phyloP scores from a whole-genome alignment of 2,113 vertebrate species.

The Mohoua ochrocephala region DNA sequence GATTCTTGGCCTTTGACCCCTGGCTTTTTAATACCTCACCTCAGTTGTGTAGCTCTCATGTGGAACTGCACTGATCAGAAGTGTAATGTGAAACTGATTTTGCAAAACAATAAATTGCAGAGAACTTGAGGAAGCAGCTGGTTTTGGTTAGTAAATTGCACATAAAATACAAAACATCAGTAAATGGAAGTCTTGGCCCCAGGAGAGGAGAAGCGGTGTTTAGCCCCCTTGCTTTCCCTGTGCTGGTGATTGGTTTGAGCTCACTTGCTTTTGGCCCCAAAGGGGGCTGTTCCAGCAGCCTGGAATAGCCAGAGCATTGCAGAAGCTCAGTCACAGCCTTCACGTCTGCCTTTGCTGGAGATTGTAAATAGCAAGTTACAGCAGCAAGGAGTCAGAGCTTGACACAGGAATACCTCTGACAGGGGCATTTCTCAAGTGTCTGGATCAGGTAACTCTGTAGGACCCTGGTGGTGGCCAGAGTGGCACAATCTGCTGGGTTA shows the following conservation, averaged over 20 bases:
- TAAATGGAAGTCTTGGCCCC: constrained; percentile 48
- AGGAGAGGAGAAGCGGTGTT: not conserved
- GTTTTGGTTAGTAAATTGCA: constrained; percentile 60
- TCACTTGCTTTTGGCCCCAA: constrained; percentile 13
- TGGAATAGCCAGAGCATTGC: not conserved
- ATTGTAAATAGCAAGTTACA: not conserved
- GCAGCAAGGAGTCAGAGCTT: not conserved
- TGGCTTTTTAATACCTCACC: constrained; percentile 2
- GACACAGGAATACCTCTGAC: not conserved
- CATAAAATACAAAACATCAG: constrained; percentile 53
- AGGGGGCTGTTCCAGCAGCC: constrained; percentile 18
- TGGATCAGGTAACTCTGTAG: not conserved
- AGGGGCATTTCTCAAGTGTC: not conserved
- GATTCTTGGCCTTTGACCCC: not conserved
- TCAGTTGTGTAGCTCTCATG: constrained; percentile 7
- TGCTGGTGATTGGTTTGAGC: constrained; percentile 23
- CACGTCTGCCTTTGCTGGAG: not conserved
- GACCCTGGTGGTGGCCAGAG: not conserved
- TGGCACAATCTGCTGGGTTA: not conserved
- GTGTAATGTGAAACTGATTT: constrained; percentile 63
- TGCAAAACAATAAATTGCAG: constrained; percentile 60
- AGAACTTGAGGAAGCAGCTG: constrained; percentile 57
- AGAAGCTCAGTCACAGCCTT: not conserved
- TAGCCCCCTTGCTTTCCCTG: not conserved
- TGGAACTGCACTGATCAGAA: constrained; percentile 35